Conservation (phyloP, 2,797 vertebrate species). For the Eupleurogrammus muticus region DNA sequence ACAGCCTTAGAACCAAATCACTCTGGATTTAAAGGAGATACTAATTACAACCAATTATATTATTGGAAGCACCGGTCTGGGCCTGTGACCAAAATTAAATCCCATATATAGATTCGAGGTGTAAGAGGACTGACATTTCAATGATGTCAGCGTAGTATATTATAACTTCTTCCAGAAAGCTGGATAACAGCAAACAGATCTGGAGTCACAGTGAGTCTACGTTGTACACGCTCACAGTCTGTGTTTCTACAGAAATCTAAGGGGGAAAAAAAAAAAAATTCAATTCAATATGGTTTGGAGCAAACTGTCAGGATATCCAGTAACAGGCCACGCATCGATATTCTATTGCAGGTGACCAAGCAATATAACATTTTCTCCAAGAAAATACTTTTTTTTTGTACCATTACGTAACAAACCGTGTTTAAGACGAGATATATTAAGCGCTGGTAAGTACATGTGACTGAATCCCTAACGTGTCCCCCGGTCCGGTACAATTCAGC, state of each 20-base stretch:
- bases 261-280: constrained; percentile 4
- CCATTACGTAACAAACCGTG: neutral
- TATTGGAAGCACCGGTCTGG: neutral
- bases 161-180: neutral
- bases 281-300: neutral
- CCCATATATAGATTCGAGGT: neutral
- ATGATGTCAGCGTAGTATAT: neutral
- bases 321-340: neutral
- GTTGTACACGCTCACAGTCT: neutral
- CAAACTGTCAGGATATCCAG: neutral
- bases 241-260: constrained; percentile 3
- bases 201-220: neutral
- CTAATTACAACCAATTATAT: neutral
- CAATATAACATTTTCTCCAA: neutral
- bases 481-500: constrained; percentile 29
- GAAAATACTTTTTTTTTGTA: neutral
- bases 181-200: neutral
- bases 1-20: neutral
- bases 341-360: neutral
- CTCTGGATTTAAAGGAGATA: neutral
- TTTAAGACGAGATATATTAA: neutral
- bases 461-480: constrained; percentile 30
- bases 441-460: constrained; percentile 21
- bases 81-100: neutral
- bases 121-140: neutral